phyloP scores from a whole-genome alignment of 2,113 vertebrate species.

The Genyomyrus donnyi region DNA sequence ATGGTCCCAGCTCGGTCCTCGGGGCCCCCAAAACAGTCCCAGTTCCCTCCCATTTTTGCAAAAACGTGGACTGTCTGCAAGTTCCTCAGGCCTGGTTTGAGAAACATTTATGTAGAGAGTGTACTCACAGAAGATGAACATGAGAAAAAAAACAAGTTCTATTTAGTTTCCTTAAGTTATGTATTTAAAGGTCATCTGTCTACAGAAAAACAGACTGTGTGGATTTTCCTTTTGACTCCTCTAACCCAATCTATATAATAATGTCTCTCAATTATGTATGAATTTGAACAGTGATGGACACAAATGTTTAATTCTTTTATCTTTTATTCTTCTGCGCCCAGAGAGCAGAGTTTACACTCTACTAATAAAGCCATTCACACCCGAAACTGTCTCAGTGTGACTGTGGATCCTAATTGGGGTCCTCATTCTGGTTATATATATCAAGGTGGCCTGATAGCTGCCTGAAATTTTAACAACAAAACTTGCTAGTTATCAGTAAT shows the following conservation, averaged over 20 bases:
- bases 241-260: not conserved
- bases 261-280: not conserved
- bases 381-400: not conserved
- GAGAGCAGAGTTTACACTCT: not conserved
- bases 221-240: not conserved
- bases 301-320: not conserved
- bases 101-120: not conserved
- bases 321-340: not conserved
- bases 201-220: not conserved
- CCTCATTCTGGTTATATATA: not conserved
- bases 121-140: not conserved
- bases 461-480: not conserved
- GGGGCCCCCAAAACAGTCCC: no score
- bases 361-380: not conserved
- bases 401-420: not conserved
- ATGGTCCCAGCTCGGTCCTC: no score
- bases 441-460: not conserved
- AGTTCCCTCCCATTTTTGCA: not conserved
- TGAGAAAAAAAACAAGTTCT: not conserved
- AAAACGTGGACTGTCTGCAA: not conserved
- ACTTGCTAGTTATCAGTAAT: not conserved
- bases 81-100: not conserved
- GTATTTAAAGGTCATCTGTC: constrained; percentile 13
- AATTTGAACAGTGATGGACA: not conserved
- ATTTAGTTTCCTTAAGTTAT: constrained; percentile 7